Evolutionary conservation across 2,888 invertebrate genomes (phyloP).

Genomic region (Smittia sp.): DNA sequence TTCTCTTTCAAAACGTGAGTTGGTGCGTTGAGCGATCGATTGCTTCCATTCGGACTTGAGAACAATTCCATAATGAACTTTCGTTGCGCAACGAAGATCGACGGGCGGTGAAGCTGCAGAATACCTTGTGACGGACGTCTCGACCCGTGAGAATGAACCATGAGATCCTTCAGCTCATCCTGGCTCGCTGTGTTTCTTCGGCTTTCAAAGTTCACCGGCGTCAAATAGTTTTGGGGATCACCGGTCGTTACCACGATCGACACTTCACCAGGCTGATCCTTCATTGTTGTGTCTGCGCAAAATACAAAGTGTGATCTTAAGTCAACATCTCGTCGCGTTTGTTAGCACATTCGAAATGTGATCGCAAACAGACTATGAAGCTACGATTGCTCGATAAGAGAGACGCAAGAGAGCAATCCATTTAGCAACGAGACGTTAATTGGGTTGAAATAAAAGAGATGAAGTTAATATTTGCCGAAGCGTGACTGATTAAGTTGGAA

Average conservation of each 20-base stretch:
- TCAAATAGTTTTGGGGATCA: background rate
- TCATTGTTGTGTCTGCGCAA: constrained; percentile 4
- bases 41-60: constrained; percentile 9
- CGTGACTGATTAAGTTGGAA: background rate
- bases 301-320: background rate
- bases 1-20: constrained; percentile 2
- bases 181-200: background rate
- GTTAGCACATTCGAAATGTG: background rate
- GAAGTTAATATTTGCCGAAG: background rate
- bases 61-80: constrained; percentile 37
- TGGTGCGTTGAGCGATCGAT: background rate
- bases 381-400: background rate
- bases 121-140: background rate
- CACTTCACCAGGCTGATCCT: constrained; percentile 2
- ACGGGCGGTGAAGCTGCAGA: background rate
- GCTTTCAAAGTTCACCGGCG: constrained; percentile 15
- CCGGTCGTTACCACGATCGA: constrained; percentile 15
- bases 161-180: constrained; percentile 10
- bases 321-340: background rate
- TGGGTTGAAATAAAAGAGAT: background rate
- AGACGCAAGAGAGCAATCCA: background rate
- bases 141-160: background rate
- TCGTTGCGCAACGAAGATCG: constrained; percentile 17
- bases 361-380: background rate
- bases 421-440: background rate